Conservation (phyloP, 2,797 vertebrate species). For the Chromis chromis region DNA sequence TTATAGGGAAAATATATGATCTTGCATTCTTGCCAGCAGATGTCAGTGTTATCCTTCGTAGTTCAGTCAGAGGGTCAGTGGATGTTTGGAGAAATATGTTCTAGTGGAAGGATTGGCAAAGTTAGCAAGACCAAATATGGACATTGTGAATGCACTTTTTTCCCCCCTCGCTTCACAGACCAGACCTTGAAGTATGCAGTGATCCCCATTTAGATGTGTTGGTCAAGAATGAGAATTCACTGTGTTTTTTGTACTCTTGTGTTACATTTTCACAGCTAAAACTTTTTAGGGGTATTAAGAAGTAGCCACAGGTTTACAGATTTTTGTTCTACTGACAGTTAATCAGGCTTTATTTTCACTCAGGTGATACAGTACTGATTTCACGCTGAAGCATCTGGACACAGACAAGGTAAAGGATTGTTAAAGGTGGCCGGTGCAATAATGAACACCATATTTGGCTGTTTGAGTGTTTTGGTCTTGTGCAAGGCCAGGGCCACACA, state of each 20-base stretch:
- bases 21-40: slow-evolving; percentile 81
- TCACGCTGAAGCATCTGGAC: slow-evolving; percentile 6
- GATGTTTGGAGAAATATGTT: slow-evolving; percentile 64
- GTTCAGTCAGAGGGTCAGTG: slow-evolving; percentile 40
- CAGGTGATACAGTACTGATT: background rate
- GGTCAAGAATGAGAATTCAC: slow-evolving; percentile 40
- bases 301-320: slow-evolving; percentile 3
- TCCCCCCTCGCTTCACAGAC: slow-evolving; percentile 53
- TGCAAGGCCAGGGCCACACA: slow-evolving; percentile 64
- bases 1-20: background rate
- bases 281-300: background rate
- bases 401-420: slow-evolving; percentile 38
- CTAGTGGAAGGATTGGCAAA: slow-evolving; percentile 61
- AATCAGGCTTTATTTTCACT: background rate
- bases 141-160: slow-evolving; percentile 72
- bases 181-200: slow-evolving; percentile 69
- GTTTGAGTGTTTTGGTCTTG: slow-evolving; percentile 73
- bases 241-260: slow-evolving; percentile 2
- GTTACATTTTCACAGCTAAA: slow-evolving; percentile 8
- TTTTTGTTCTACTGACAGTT: background rate
- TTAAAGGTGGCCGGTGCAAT: slow-evolving; percentile 46
- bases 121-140: slow-evolving; percentile 84
- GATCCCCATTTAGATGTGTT: slow-evolving; percentile 56
- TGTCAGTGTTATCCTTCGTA: slow-evolving; percentile 74
- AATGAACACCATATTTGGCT: slow-evolving; percentile 83